Base-by-base conservation (phyloP, 2,888 invertebrate genomes). In the Erebia palarica region DNA sequence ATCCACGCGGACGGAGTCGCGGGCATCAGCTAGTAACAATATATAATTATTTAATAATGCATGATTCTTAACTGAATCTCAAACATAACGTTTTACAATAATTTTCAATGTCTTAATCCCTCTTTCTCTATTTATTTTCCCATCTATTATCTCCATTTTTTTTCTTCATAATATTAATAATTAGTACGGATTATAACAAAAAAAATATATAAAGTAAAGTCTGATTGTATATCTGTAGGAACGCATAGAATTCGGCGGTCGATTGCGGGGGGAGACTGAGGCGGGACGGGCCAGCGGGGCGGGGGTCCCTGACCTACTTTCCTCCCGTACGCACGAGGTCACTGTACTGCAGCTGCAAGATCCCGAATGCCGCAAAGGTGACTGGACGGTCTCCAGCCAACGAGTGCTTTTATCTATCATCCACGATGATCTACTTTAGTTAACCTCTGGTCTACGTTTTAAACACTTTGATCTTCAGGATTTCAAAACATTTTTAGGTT, bases 271-370 rank as follows among this genome's bases (percentile, higher is more conserved):
- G 83, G 86, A 86, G 86, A 44, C 18, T 14, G 65, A 44, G 65
- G 65, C 7, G 65, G 42, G 65, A 53, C 18, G 47, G 44, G 7
- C 18, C 18, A n/a, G 66, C 14, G 57, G 66, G 55, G 65, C 27
- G 16, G 79, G 89, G 90, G 91, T 90, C 78, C 77, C 77, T 79
- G 80, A 80, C 79, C 81, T 73, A 79, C 71, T 78, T 80, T 84
- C 82, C 84, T 78, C 85, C 86, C 84, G 92, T 92, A 92, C 92
- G 90, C 91, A 88, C 87, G 90, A 87, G 92, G 92, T 92, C 92
- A 92, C 84, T 92, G 92, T 90, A 91, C 92, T 93, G 92, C 92
- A 92, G 91, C 86, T 92, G 92, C 91, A 92, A 86, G 83, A 82
- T 79, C 75, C 85, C 83, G 79, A 89, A 87, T 86, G 83, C 90